Conservation (phyloP, 2,113 vertebrate species). For the Macheiramphus alcinus region DNA sequence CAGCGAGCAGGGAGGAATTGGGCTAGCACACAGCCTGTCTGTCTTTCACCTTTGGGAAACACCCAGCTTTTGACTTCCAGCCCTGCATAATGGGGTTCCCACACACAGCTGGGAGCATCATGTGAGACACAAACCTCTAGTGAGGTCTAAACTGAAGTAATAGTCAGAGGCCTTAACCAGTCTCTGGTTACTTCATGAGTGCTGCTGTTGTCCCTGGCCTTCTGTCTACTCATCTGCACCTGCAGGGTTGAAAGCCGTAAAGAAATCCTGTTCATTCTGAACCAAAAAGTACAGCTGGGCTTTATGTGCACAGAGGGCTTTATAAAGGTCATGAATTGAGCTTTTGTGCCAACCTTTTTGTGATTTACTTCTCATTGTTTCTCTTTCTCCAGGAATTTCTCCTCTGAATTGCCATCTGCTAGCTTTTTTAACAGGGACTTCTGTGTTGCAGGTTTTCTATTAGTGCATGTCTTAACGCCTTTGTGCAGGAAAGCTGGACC, state of each 20-base stretch:
- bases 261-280: not conserved
- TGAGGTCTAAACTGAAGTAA: not conserved
- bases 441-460: not conserved
- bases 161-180: not conserved
- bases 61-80: not conserved
- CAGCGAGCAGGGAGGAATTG: not conserved
- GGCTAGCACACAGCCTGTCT: not conserved
- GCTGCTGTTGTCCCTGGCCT: not conserved
- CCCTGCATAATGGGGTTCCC: not conserved
- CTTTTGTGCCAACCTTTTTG: not conserved
- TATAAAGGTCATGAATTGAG: not conserved
- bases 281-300: not conserved
- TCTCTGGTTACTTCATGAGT: not conserved
- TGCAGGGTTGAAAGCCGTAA: not conserved
- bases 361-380: conserved; percentile 8
- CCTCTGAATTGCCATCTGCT: conserved; percentile 8
- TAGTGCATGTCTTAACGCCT: not conserved
- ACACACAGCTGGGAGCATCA: not conserved
- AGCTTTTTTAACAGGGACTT: not conserved
- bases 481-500: not conserved
- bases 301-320: not conserved
- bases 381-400: not conserved
- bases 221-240: not conserved
- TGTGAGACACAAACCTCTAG: not conserved
- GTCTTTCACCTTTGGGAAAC: not conserved